phyloP scores from a whole-genome alignment of 92 coral and sea anemone genomes.

The Zoanthus sociatus region DNA sequence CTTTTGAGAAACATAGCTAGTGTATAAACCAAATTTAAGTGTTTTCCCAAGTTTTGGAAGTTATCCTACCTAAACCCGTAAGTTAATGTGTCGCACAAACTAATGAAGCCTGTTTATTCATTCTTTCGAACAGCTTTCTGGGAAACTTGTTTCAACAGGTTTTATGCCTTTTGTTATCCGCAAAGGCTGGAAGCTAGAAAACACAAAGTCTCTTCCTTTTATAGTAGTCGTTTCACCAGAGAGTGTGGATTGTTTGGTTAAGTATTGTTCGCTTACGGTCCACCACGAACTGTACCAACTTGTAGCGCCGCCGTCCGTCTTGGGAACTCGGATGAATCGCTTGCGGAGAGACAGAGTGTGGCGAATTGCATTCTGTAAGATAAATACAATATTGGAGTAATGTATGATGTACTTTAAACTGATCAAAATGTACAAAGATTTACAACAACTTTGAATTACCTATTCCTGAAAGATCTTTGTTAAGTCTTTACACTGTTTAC shows the following conservation, averaged over 20 bases:
- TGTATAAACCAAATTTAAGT: too few relatives aligned
- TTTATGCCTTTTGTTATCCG: background rate
- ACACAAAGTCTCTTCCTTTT: background rate
- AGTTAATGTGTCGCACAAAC: too few relatives aligned
- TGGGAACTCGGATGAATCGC: constrained; percentile 40
- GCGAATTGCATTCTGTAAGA: constrained; percentile 28
- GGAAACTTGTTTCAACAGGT: background rate
- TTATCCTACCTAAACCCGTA: too few relatives aligned
- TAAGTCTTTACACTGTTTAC: too few relatives aligned
- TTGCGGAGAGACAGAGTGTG: constrained; percentile 47
- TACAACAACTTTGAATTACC: too few relatives aligned
- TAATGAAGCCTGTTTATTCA: background rate
- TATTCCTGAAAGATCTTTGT: too few relatives aligned
- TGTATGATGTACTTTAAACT: too few relatives aligned
- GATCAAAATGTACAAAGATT: too few relatives aligned
- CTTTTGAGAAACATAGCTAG: too few relatives aligned
- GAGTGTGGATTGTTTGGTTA: background rate
- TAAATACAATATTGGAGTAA: background rate
- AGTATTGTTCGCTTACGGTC: constrained; percentile 37
- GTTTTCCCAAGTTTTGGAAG: too few relatives aligned
- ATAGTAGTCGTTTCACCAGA: background rate
- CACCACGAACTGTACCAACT: constrained; percentile 47
- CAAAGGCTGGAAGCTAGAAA: constrained; percentile 14
- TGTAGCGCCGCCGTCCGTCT: constrained; percentile 31
- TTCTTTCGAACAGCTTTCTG: background rate